These are phyloP conservation scores for Maconellicoccus hirsutus DNA, from an alignment of 1,140 invertebrate genomes.

Conservation along the genomic window DNA sequence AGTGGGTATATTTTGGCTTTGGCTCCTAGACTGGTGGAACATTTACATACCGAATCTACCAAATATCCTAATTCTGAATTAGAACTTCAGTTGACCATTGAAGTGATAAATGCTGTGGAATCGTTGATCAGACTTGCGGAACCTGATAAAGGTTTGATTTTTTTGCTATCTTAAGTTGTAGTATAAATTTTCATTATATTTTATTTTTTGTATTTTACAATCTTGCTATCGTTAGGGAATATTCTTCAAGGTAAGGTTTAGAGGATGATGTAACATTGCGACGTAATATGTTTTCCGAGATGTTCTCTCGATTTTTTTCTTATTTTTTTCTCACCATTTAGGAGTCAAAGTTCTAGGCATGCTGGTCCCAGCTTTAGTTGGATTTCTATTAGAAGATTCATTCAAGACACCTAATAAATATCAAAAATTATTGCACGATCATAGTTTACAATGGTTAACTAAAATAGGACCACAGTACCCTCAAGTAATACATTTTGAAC, in stretches of 20 bases:
- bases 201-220: neutral
- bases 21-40: slow-evolving; percentile 59
- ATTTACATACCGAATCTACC: slow-evolving; percentile 49
- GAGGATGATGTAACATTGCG: neutral
- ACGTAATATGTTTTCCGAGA: too few species aligned
- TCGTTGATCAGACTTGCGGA: slow-evolving; percentile 59
- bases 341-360: slow-evolving; percentile 79
- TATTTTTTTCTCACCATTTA: slow-evolving; percentile 34
- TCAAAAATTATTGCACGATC: slow-evolving; percentile 62
- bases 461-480: slow-evolving; percentile 84
- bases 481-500: slow-evolving; percentile 43
- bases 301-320: too few species aligned
- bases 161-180: neutral
- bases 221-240: neutral
- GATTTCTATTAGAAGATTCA: slow-evolving; percentile 60
- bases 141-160: slow-evolving; percentile 59
- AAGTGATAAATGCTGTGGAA: slow-evolving; percentile 58
- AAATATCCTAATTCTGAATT: slow-evolving; percentile 43
- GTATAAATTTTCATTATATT: neutral
- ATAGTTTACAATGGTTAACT: slow-evolving; percentile 75
- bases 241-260: slow-evolving; percentile 18
- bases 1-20: slow-evolving; percentile 71
- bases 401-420: slow-evolving; percentile 49
- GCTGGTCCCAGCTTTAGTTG: slow-evolving; percentile 76
- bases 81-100: slow-evolving; percentile 51